These are phyloP conservation scores for Mythimna impura DNA, from an alignment of 2,888 invertebrate species.

Conservation along the genomic window DNA sequence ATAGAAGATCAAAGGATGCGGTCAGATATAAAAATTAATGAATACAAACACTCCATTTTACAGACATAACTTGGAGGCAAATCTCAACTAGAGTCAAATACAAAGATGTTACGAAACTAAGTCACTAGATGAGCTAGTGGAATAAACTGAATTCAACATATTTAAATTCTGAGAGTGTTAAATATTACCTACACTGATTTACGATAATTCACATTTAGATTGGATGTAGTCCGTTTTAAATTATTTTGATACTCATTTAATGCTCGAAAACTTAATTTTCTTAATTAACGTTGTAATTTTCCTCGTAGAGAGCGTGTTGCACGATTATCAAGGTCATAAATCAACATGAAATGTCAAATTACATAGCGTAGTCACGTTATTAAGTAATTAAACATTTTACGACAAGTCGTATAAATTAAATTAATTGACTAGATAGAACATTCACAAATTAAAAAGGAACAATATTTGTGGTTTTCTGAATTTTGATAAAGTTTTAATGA, in stretches of 20 bases:
- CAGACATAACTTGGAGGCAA: slow-evolving; percentile 78
- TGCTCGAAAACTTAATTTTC: slow-evolving; percentile 12
- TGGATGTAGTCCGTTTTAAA: background rate
- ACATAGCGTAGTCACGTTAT: slow-evolving; percentile 41
- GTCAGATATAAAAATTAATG: slow-evolving; percentile 84
- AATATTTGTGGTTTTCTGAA: background rate
- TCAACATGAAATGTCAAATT: slow-evolving; percentile 38
- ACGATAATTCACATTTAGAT: background rate
- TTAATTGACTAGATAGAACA: slow-evolving; percentile 19
- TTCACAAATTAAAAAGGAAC: background rate
- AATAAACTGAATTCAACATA: background rate
- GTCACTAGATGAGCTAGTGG: slow-evolving; percentile 17
- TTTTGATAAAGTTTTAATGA: background rate
- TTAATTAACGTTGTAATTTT: slow-evolving; percentile 18
- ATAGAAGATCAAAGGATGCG: slow-evolving; percentile 78
- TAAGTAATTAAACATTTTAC: slow-evolving; percentile 45
- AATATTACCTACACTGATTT: background rate
- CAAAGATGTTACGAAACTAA: slow-evolving; percentile 30
- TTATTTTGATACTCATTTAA: background rate
- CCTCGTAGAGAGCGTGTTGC: slow-evolving; percentile 36
- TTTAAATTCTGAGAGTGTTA: background rate
- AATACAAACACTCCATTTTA: slow-evolving; percentile 83
- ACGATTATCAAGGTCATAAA: slow-evolving; percentile 28
- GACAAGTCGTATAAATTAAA: slow-evolving; percentile 28
- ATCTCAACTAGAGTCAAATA: slow-evolving; percentile 70